Evolutionary conservation across 2,888 invertebrate genomes (phyloP).

Genomic region (Catotricha subobsoleta): DNA sequence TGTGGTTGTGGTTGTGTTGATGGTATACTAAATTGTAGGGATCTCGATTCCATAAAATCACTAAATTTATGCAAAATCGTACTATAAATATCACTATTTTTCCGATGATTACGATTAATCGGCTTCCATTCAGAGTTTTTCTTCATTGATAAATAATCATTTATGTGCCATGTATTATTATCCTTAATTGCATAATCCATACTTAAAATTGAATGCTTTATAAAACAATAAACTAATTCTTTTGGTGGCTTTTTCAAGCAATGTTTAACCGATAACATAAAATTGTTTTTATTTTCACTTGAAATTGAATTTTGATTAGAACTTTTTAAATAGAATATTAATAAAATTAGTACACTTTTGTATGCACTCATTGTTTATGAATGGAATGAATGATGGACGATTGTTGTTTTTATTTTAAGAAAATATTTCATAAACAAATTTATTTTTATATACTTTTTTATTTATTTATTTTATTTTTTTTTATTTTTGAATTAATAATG

Average conservation of each 20-base stretch:
- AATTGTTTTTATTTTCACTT: background rate
- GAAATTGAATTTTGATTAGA: slow-evolving; percentile 4
- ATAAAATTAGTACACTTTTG: no score
- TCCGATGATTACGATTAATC: slow-evolving; percentile 3
- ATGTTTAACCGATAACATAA: background rate
- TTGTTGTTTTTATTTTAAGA: no score
- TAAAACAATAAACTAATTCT: slow-evolving; percentile 18
- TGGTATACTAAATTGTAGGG: slow-evolving; percentile 20
- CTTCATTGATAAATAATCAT: slow-evolving; percentile 8
- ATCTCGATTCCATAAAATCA: slow-evolving; percentile 27
- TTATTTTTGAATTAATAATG: no score
- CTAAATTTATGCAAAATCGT: slow-evolving; percentile 23
- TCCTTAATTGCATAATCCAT: slow-evolving; percentile 23
- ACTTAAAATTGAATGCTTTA: slow-evolving; percentile 21
- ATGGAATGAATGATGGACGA: no score
- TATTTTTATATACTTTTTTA: no score
- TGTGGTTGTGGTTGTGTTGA: no score
- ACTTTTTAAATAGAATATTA: no score
- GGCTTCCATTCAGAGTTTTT: slow-evolving; percentile 8
- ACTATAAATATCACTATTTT: background rate
- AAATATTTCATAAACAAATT: no score
- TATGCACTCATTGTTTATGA: no score
- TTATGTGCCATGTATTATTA: slow-evolving; percentile 7
- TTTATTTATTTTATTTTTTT: no score
- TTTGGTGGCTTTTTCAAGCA: background rate